These are phyloP conservation scores for Dicaeum eximium DNA, from an alignment of 2,113 vertebrate species.

Conservation along the genomic window DNA sequence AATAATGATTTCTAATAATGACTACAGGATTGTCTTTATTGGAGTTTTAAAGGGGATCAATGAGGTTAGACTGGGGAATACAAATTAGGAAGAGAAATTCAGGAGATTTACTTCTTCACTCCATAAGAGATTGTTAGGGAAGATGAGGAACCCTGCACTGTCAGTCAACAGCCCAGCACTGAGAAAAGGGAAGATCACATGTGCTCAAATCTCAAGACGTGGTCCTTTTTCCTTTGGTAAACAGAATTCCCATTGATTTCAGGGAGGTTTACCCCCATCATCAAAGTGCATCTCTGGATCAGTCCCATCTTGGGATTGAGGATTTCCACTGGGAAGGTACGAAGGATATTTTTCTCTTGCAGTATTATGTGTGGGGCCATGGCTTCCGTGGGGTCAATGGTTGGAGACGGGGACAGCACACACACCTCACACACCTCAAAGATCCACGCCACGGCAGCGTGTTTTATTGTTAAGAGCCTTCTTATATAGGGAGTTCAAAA, in stretches of 20 bases:
- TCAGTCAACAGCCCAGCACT: not conserved
- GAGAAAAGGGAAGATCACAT: not conserved
- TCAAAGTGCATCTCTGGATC: not conserved
- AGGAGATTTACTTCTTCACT: not conserved
- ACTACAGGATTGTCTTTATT: not conserved
- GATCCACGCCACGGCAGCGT: too few species aligned
- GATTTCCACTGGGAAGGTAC: not conserved
- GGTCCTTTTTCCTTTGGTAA: not conserved
- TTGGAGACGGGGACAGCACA: not conserved
- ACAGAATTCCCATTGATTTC: not conserved
- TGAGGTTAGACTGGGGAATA: not conserved
- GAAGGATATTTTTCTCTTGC: not conserved
- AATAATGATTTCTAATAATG: not conserved
- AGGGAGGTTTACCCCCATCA: not conserved
- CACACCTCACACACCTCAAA: too few species aligned
- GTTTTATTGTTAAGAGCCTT: not conserved
- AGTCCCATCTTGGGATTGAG: not conserved
- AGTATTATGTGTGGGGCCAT: not conserved
- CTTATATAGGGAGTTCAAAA: not conserved
- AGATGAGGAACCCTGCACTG: not conserved
- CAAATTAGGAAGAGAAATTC: not conserved
- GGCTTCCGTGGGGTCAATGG: not conserved
- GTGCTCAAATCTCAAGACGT: not conserved
- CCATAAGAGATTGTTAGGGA: not conserved
- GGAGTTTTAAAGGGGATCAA: not conserved